Percentiles rank a stretch among this genome's conserved stretches.
These are phyloP conservation scores for Lonchura striata DNA, from an alignment of 2,113 vertebrate species.

Conservation along the genomic window DNA sequence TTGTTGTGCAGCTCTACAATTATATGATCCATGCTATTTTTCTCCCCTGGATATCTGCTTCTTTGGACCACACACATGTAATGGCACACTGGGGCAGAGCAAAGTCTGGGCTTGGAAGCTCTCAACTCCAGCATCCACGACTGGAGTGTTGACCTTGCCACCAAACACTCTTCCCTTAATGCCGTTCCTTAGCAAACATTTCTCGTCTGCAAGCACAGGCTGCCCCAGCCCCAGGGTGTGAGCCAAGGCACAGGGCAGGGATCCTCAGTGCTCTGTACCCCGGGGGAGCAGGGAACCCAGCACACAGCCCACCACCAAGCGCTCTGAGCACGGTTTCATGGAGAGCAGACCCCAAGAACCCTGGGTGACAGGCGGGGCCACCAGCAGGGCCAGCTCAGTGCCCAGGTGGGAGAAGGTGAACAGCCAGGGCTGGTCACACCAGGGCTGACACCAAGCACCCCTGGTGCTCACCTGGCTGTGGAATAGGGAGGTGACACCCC, in stretches of 20 bases:
- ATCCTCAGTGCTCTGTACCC: background rate
- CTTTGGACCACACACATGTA: background rate
- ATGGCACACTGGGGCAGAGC: background rate
- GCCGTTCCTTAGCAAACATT: background rate
- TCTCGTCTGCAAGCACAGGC: background rate
- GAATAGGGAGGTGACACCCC: background rate
- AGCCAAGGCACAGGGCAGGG: background rate
- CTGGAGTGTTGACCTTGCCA: background rate
- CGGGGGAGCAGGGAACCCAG: background rate
- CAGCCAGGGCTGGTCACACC: background rate
- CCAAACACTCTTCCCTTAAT: no score
- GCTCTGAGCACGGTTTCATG: fast-evolving
- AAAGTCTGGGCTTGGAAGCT: background rate
- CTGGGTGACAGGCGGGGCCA: fast-evolving
- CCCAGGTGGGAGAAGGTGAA: fast-evolving
- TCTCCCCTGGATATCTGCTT: background rate
- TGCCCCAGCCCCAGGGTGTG: fast-evolving
- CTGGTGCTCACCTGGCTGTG: background rate
- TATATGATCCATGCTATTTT: background rate
- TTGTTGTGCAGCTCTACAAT: background rate
- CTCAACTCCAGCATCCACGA: background rate
- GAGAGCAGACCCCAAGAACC: background rate
- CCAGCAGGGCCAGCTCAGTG: background rate
- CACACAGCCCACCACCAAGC: fast-evolving
- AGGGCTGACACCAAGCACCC: background rate